Evolutionary conservation across 2,113 vertebrate genomes (phyloP).

Genomic region (Phalacrocorax pelagicus): DNA sequence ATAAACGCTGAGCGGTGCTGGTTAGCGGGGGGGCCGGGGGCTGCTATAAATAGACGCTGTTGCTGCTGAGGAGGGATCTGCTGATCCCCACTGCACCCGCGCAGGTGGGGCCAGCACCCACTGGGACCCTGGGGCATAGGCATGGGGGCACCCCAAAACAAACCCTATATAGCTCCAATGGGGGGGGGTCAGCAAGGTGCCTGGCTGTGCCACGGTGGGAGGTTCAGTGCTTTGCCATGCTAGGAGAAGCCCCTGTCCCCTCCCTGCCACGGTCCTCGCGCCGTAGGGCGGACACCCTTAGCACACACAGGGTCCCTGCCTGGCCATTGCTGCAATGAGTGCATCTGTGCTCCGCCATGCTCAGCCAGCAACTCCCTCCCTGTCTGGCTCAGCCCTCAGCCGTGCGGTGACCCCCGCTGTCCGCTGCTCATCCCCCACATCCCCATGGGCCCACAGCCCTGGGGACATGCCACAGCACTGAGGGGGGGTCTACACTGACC

Average conservation of each 20-base stretch:
- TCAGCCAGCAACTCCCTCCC: rapidly evolving
- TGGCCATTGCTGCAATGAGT: not conserved
- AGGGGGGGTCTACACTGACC: not conserved
- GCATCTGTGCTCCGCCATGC: not conserved
- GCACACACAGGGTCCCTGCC: not conserved
- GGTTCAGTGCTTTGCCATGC: not conserved
- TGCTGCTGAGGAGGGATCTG: not conserved
- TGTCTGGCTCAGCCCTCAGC: not conserved
- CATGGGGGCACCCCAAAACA: not conserved
- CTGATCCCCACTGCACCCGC: not conserved
- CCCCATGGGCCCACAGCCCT: not conserved
- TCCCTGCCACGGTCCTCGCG: not conserved
- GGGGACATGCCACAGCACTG: rapidly evolving
- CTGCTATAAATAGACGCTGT: constrained; percentile 42
- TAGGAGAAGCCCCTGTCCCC: not conserved
- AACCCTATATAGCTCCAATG: not conserved
- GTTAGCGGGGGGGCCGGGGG: not conserved
- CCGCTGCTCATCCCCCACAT: not conserved
- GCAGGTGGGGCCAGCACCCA: not conserved
- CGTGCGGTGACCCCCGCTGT: rapidly evolving
- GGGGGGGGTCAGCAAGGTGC: not conserved
- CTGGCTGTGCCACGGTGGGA: rapidly evolving
- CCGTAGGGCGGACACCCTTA: rapidly evolving
- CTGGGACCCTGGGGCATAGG: rapidly evolving
- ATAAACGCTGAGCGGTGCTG: not conserved